phyloP scores from a whole-genome alignment of 2,113 vertebrate genomes.

The Corydoras maculifer region DNA sequence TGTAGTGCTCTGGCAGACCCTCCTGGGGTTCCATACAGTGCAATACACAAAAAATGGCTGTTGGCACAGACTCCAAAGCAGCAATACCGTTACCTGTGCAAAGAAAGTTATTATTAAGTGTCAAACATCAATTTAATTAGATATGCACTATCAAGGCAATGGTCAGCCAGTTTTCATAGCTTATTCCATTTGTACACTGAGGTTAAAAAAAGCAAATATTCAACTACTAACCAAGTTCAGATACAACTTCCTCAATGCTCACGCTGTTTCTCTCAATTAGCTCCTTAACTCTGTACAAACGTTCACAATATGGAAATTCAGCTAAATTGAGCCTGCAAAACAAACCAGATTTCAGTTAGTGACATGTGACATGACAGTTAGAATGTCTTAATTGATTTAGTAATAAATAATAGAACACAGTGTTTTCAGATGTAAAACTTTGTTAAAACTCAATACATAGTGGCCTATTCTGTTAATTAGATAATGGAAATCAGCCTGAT shows the following conservation, averaged over 20 bases:
- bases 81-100: constrained; percentile 85
- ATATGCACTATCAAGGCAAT: no score
- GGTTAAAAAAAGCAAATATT: neutral
- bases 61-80: constrained; percentile 90
- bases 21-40: constrained; percentile 83
- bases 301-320: constrained; percentile 84
- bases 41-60: constrained; percentile 93
- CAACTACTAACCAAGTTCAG: constrained; percentile 77
- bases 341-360: constrained; percentile 7
- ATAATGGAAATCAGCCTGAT: no score
- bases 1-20: constrained; percentile 76
- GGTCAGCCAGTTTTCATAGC: no score
- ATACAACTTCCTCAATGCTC: constrained; percentile 84
- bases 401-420: no score
- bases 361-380: neutral
- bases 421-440: no score
- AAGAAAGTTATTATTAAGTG: neutral
- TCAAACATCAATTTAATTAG: no score
- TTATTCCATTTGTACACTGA: neutral
- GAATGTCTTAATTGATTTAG: no score
- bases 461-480: no score
- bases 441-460: no score
- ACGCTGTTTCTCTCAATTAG: constrained; percentile 77
- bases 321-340: constrained; percentile 79
- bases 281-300: constrained; percentile 84